Percentiles rank a stretch among this genome's conserved stretches.
Evolutionary conservation across 2,888 invertebrate genomes (phyloP).

Genomic region (Dicyrtoma fusca): DNA sequence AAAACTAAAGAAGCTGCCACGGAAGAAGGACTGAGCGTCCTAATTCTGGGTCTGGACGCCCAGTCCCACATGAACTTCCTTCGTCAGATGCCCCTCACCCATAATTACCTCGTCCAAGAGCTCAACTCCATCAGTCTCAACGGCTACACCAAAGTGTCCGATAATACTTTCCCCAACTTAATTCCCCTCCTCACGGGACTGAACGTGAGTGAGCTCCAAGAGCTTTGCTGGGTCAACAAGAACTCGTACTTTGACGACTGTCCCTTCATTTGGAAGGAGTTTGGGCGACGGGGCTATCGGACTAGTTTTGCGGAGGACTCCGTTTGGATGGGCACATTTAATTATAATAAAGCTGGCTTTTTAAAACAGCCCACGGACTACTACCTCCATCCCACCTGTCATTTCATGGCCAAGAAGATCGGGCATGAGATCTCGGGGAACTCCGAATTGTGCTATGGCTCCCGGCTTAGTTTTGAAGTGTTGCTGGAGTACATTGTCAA

Average conservation of each 20-base stretch:
- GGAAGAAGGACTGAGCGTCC: conserved; percentile 55
- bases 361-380: conserved; percentile 80
- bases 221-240: conserved; percentile 63
- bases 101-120: conserved; percentile 56
- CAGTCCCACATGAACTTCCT: conserved; percentile 59
- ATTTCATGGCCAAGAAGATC: conserved; percentile 59
- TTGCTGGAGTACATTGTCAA: conserved; percentile 73
- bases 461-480: conserved; percentile 70
- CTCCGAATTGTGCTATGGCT: conserved; percentile 72
- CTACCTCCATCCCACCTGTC: conserved; percentile 63
- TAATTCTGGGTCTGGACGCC: conserved; percentile 60
- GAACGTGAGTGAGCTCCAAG: conserved; percentile 40
- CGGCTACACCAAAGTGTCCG: conserved; percentile 64
- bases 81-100: conserved; percentile 58
- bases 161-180: conserved; percentile 91
- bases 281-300: conserved; percentile 74
- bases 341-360: conserved; percentile 77
- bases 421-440: conserved; percentile 70
- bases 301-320: conserved; percentile 86
- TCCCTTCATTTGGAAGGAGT: conserved; percentile 83
- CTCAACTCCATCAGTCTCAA: conserved; percentile 58
- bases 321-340: conserved; percentile 76
- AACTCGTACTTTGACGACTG: conserved; percentile 74
- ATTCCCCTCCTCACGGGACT: conserved; percentile 60
- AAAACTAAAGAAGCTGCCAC: conserved; percentile 59